phyloP scores from a whole-genome alignment of 2,113 vertebrate genomes.

The Mormoops blainvillei region DNA sequence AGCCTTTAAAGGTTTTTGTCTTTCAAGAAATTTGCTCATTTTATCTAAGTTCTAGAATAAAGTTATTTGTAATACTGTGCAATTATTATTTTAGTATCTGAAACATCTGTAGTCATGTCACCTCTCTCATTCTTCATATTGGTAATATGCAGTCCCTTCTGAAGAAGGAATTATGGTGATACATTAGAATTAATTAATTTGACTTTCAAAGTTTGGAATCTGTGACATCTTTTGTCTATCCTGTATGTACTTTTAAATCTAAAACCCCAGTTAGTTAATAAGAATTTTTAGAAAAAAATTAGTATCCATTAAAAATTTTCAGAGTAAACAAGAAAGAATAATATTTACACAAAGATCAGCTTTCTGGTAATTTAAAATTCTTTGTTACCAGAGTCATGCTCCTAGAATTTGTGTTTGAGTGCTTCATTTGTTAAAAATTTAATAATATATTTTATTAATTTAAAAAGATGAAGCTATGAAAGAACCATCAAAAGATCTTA shows the following conservation, averaged over 20 bases:
- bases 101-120: not conserved
- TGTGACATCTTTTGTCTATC: not conserved
- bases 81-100: not conserved
- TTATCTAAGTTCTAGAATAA: not conserved
- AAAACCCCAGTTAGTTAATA: not conserved
- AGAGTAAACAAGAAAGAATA: not conserved
- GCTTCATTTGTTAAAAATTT: not conserved
- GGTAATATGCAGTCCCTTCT: not conserved
- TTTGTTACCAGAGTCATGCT: not conserved
- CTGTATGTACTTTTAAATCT: not conserved
- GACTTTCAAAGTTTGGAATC: not conserved
- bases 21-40: not conserved
- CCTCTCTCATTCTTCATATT: not conserved
- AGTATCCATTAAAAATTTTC: not conserved
- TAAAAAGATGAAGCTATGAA: not conserved
- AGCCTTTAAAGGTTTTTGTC: not conserved
- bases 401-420: not conserved
- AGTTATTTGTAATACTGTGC: not conserved
- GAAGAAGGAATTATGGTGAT: not conserved
- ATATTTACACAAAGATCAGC: not conserved
- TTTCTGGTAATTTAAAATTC: not conserved
- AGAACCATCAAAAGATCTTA: not conserved
- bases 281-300: not conserved
- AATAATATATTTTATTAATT: not conserved
- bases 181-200: not conserved